phyloP scores from a whole-genome alignment of 2,888 invertebrate genomes.

The Heteromurus nitidus region DNA sequence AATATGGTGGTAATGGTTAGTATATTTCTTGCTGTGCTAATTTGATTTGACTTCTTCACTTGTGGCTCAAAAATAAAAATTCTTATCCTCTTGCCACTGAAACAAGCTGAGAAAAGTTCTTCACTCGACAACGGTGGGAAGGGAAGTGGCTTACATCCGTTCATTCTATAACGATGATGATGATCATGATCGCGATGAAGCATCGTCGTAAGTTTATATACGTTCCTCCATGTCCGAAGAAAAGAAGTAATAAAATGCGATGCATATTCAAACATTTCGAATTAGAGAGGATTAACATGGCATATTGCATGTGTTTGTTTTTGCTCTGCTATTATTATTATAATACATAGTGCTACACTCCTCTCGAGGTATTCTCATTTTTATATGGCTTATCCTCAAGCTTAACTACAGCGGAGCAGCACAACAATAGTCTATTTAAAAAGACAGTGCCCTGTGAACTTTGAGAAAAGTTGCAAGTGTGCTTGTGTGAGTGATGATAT shows the following conservation, averaged over 20 bases:
- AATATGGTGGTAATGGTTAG: too few relatives aligned
- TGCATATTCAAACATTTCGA: background rate
- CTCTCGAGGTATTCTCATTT: background rate
- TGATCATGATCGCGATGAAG: background rate
- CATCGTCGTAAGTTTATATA: too few relatives aligned
- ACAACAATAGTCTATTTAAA: slow-evolving; percentile 13
- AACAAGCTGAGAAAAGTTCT: too few relatives aligned
- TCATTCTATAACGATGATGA: slow-evolving; percentile 7
- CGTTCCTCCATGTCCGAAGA: slow-evolving; percentile 37
- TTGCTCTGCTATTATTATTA: slow-evolving; percentile 9
- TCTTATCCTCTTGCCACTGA: background rate
- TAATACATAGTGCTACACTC: background rate
- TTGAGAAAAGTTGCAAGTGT: background rate
- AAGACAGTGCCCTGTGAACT: slow-evolving; percentile 24
- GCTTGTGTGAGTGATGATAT: slow-evolving; percentile 5
- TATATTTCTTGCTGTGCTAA: slow-evolving; percentile 23
- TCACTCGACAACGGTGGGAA: slow-evolving; percentile 47
- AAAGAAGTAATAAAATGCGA: slow-evolving; percentile 1
- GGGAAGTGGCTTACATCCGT: slow-evolving; percentile 55
- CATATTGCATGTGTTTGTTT: background rate
- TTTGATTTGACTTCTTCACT: slow-evolving; percentile 20
- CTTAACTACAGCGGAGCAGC: background rate
- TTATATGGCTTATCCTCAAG: background rate
- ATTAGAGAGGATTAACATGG: background rate
- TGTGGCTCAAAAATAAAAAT: background rate